phyloP scores from a whole-genome alignment of 2,888 invertebrate genomes.

The Macaria liturata region DNA sequence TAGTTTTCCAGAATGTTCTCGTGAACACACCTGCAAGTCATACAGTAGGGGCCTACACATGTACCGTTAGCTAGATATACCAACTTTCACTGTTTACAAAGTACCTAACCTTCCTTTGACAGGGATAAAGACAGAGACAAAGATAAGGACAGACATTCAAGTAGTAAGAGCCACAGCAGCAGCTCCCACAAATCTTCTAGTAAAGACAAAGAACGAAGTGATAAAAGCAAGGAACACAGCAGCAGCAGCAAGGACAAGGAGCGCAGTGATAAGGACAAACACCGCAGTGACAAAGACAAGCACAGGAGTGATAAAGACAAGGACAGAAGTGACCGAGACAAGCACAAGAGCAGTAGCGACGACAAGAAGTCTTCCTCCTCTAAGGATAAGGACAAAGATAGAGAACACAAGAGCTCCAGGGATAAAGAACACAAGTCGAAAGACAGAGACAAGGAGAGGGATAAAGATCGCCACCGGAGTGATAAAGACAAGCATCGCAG shows the following conservation, averaged over 20 bases:
- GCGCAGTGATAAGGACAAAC: conserved; percentile 51
- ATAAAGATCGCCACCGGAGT: conserved; percentile 69
- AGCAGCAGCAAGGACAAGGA: conserved; percentile 62
- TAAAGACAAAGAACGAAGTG: conserved; percentile 77
- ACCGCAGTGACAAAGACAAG: conserved; percentile 59
- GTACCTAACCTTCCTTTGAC: conserved; percentile 34
- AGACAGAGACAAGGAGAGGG: conserved; percentile 56
- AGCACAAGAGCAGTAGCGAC: conserved; percentile 56
- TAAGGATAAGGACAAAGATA: conserved; percentile 54
- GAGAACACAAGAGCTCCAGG: conserved; percentile 60
- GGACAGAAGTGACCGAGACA: conserved; percentile 55
- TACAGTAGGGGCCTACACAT: neutral
- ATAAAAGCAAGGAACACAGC: conserved; percentile 50
- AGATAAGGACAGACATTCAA: conserved; percentile 81
- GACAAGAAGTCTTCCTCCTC: conserved; percentile 66
- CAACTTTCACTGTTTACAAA: neutral
- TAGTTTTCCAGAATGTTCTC: conserved; percentile 70
- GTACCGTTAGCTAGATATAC: neutral
- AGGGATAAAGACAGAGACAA: conserved; percentile 82
- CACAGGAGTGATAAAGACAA: conserved; percentile 74
- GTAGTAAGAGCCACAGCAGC: conserved; percentile 80
- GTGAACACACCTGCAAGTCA: conserved; percentile 15
- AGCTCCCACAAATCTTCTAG: conserved; percentile 81
- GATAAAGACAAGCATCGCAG: conserved; percentile 71
- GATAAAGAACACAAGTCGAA: conserved; percentile 79